phyloP scores from a whole-genome alignment of 2,888 invertebrate genomes.

The Pristionchus maxplancki region DNA sequence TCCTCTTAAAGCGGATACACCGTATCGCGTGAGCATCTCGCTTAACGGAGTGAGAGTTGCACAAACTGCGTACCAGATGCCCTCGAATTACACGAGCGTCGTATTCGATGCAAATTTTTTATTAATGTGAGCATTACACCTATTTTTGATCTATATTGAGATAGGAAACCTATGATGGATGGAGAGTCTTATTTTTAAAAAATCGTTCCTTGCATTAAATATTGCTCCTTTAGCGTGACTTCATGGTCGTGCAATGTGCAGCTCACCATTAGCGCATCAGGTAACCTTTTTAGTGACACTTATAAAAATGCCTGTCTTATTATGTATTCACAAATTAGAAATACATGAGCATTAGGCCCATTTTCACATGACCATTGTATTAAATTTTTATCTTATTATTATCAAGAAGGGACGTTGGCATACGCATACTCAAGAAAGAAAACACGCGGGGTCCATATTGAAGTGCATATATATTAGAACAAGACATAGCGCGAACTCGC shows the following conservation, averaged over 20 bases:
- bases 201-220: too few species aligned
- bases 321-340: too few species aligned
- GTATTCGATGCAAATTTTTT: conserved; percentile 61
- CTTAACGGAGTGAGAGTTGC: conserved; percentile 26
- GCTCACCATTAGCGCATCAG: neutral
- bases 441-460: too few species aligned
- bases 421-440: too few species aligned
- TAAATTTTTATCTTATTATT: too few species aligned
- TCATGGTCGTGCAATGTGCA: conserved; percentile 22
- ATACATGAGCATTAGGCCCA: too few species aligned
- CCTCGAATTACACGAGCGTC: conserved; percentile 38
- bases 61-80: neutral
- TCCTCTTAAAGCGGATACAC: conserved; percentile 14
- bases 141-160: neutral
- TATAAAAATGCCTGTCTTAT: neutral
- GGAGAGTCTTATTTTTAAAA: too few species aligned
- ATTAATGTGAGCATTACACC: conserved; percentile 54
- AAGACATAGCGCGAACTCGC: too few species aligned
- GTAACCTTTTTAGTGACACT: neutral
- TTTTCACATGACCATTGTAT: too few species aligned
- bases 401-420: too few species aligned
- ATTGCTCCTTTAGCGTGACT: conserved; percentile 1
- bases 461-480: too few species aligned
- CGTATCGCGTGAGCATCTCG: conserved; percentile 32
- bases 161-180: too few species aligned